Evolutionary conservation across 2,888 invertebrate species (phyloP).

Genomic region (Pristionchus maxplancki): DNA sequence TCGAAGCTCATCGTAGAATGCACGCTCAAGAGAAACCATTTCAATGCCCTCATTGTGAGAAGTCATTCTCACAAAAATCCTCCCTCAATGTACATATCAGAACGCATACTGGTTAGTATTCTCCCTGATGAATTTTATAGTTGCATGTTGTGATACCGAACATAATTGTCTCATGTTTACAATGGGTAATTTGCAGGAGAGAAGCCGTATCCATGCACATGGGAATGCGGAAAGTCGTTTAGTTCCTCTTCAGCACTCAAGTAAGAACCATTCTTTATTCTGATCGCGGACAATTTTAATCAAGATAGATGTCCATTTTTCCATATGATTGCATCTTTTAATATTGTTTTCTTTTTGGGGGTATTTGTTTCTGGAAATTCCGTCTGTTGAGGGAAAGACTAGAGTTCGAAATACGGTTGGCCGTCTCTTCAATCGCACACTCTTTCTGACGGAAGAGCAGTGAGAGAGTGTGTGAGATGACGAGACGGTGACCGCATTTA

Average conservation of each 20-base stretch:
- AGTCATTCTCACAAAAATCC: constrained; percentile 61
- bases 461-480: too few species aligned
- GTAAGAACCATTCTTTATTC: neutral
- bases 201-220: constrained; percentile 65
- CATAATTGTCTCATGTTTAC: too few species aligned
- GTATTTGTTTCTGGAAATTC: too few species aligned
- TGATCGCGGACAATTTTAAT: too few species aligned
- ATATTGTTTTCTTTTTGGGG: too few species aligned
- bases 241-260: constrained; percentile 62
- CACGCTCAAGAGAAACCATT: constrained; percentile 57
- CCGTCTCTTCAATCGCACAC: too few species aligned
- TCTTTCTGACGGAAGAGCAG: too few species aligned
- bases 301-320: too few species aligned
- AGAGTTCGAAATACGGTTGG: too few species aligned
- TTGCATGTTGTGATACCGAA: neutral
- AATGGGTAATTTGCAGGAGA: constrained; percentile 57
- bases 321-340: too few species aligned
- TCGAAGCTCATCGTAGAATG: constrained; percentile 59
- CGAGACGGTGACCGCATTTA: too few species aligned
- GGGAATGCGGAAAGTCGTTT: constrained; percentile 71
- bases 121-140: neutral
- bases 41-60: constrained; percentile 48
- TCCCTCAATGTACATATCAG: constrained; percentile 57
- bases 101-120: constrained; percentile 55
- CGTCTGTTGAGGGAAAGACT: too few species aligned